Evolutionary conservation across 2,888 invertebrate species (phyloP).

Genomic region (Diplazon laetatorius): DNA sequence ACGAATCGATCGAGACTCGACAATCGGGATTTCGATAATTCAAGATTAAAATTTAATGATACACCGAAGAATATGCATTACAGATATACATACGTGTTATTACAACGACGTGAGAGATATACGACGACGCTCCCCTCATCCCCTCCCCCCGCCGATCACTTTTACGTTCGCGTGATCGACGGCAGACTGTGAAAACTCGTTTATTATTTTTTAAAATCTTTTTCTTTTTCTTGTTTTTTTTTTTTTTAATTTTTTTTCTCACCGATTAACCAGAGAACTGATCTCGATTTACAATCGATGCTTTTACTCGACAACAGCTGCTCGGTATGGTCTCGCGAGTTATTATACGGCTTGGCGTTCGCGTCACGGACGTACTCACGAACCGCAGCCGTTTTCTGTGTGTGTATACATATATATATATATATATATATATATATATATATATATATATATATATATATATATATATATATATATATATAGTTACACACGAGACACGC

Average conservation of each 20-base stretch:
- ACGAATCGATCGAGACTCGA: neutral
- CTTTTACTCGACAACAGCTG: conserved; percentile 51
- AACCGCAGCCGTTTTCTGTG: conserved; percentile 14
- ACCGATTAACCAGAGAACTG: conserved; percentile 57
- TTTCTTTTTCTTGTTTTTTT: no score
- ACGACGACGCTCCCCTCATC: no score
- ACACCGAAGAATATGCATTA: conserved; percentile 33
- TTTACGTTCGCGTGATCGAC: conserved; percentile 43
- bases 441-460: neutral
- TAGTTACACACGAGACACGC: neutral
- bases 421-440: neutral
- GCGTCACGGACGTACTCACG: conserved; percentile 9
- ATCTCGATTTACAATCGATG: conserved; percentile 61
- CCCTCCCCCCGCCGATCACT: conserved; percentile 28
- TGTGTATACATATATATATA: conserved; percentile 3
- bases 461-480: conserved; percentile 2
- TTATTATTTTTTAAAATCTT: no score
- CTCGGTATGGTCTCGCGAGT: conserved; percentile 1
- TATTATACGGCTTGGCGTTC: conserved; percentile 33
- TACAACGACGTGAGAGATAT: conserved; percentile 19
- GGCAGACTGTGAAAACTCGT: conserved; percentile 53
- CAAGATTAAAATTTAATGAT: conserved; percentile 57
- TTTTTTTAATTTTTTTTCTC: no score
- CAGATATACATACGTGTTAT: conserved; percentile 45
- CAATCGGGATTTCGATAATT: conserved; percentile 50